Evolutionary conservation across 2,888 invertebrate species (phyloP), one percentile per base, ranked within the genome.

Genomic region (Caenorhabditis imperialis): DNA sequence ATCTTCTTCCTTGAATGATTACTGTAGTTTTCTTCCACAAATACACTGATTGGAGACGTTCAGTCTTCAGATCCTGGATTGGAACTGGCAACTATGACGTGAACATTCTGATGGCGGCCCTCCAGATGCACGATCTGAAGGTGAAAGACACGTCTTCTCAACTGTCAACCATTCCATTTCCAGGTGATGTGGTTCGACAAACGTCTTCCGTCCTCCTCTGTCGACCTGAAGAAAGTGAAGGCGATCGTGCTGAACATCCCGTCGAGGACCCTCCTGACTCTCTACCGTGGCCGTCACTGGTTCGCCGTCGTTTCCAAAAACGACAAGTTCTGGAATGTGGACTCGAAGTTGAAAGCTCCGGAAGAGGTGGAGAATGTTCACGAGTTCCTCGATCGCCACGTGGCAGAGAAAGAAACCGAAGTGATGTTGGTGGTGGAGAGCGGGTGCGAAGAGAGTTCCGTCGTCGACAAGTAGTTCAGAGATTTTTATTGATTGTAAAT

Each of bases 31-130:
- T n/a, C n/a, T n/a, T n/a, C n/a, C n/a, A n/a, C n/a, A n/a, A n/a
- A n/a, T n/a, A n/a, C n/a, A n/a, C n/a, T n/a, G n/a, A n/a, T n/a
- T n/a, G n/a, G n/a, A n/a, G n/a, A n/a, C n/a, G n/a, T n/a, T n/a
- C n/a, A n/a, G n/a, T 10, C 30, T 30, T 30, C 30, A 30, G 86
- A 47, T 87, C 86, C 1, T 81, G 82, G 85, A 90, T 98, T 72
- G 98, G 98, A 1, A 91, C 96, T 7, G 99, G 99, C 42, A 97
- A 99, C 90, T 99, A 98, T 91, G 99, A 99, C 90, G 93, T 97
- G 73, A 99, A 99, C 90, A 96, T 98, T 12, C 93, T 99, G 61
- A 96, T 97, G 94, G 93, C 94, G 76, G 98, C 98, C 0, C 89
- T 98, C 44, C 94, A 71, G 20, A 30, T 60, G 38, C 67, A 73